These are phyloP conservation scores for Cacoxenus indagator DNA, from an alignment of 2,888 invertebrate species.

Conservation along the genomic window DNA sequence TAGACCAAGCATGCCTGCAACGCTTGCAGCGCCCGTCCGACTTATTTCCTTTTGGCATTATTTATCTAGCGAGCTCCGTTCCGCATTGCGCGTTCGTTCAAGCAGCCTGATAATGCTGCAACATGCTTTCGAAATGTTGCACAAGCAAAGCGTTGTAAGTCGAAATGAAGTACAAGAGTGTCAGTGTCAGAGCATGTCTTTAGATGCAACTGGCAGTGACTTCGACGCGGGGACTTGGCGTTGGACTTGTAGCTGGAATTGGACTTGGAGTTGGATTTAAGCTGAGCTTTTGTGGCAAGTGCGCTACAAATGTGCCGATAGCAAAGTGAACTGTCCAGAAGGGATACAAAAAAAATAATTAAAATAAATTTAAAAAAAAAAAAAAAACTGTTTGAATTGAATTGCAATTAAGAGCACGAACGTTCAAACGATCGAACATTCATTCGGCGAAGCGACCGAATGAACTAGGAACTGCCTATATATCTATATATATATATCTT, in stretches of 20 bases:
- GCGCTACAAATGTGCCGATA: neutral
- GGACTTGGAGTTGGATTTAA: neutral
- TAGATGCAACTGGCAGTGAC: slow-evolving; percentile 13
- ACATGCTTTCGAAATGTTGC: slow-evolving; percentile 14
- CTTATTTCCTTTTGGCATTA: neutral
- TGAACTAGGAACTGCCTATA: neutral
- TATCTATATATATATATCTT: no score
- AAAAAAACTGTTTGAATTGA: slow-evolving; percentile 19
- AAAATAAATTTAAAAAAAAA: neutral
- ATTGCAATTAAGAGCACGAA: slow-evolving; percentile 14
- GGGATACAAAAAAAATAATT: neutral
- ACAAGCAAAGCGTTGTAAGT: neutral
- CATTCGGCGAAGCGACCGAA: neutral
- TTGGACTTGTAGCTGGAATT: neutral
- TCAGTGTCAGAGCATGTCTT: neutral
- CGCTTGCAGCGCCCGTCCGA: neutral
- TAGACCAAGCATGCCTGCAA: slow-evolving; percentile 10
- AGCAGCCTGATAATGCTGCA: neutral
- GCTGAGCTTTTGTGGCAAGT: neutral
- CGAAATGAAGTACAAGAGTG: slow-evolving; percentile 5
- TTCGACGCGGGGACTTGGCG: neutral
- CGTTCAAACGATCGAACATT: neutral
- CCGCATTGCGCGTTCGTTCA: neutral
- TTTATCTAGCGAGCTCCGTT: neutral
- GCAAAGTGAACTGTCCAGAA: neutral